phyloP scores from a whole-genome alignment of 2,113 vertebrate species.

The Galeopterus variegatus region DNA sequence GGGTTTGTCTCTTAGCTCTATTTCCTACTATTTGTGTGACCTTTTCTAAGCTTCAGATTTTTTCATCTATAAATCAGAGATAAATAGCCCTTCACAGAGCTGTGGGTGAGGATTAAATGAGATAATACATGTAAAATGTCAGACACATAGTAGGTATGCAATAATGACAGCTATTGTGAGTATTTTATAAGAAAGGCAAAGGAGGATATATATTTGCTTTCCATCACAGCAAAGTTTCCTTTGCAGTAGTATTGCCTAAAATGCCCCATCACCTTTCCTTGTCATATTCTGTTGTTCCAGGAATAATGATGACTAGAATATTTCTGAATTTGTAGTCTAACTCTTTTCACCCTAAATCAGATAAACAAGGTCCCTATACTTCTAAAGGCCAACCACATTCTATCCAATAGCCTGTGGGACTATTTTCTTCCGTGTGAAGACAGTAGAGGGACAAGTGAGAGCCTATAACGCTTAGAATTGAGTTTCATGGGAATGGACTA shows the following conservation, averaged over 20 bases:
- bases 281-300: not conserved
- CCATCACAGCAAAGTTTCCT: not conserved
- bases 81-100: not conserved
- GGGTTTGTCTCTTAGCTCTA: not conserved
- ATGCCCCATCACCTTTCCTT: not conserved
- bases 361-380: not conserved
- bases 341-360: slow-evolving; percentile 11
- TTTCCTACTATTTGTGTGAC: not conserved
- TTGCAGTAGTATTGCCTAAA: not conserved
- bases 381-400: not conserved
- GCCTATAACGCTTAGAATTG: not conserved
- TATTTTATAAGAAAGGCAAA: slow-evolving; percentile 36
- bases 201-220: not conserved
- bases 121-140: not conserved
- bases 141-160: not conserved
- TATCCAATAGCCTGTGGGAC: not conserved
- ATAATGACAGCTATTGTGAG: not conserved
- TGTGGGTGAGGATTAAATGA: not conserved
- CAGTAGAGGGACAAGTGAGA: not conserved
- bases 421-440: slow-evolving; percentile 30
- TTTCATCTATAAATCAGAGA: not conserved
- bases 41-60: not conserved
- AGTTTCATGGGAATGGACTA: not conserved
- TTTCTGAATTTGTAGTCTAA: slow-evolving; percentile 18
- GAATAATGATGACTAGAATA: not conserved